Evolutionary conservation across 2,888 invertebrate genomes (phyloP).

Genomic region (Protophormia terraenovae): DNA sequence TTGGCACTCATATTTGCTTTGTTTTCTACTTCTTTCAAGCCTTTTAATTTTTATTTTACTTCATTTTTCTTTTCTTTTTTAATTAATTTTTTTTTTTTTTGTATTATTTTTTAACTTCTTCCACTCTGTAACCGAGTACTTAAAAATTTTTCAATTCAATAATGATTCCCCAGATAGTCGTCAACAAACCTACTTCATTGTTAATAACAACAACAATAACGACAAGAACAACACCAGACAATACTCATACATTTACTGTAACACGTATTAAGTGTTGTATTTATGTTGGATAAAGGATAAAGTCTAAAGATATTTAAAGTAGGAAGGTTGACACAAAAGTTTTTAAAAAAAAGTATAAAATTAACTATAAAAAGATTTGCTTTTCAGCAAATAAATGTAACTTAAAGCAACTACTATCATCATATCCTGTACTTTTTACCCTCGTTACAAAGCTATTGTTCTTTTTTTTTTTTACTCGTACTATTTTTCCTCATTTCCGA

Average conservation of each 20-base stretch:
- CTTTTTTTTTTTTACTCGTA: background rate
- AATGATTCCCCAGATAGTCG: constrained; percentile 59
- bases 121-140: constrained; percentile 53
- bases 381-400: background rate
- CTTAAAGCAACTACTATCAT: background rate
- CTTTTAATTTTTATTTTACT: background rate
- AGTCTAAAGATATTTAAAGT: constrained; percentile 12
- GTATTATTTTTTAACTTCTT: background rate
- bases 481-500: background rate
- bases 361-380: too few species aligned
- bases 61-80: background rate
- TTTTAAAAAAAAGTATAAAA: too few species aligned
- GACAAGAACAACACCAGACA: constrained; percentile 14
- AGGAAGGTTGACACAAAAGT: background rate
- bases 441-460: background rate
- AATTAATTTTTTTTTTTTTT: too few species aligned
- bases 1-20: constrained; percentile 33
- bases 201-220: constrained; percentile 21
- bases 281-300: constrained; percentile 40
- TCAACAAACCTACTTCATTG: constrained; percentile 50
- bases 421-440: background rate
- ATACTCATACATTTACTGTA: constrained; percentile 35
- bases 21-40: background rate
- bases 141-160: constrained; percentile 61
- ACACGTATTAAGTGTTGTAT: constrained; percentile 51